Conservation (phyloP, 2,888 invertebrate species). For the Pomacea canaliculata region DNA sequence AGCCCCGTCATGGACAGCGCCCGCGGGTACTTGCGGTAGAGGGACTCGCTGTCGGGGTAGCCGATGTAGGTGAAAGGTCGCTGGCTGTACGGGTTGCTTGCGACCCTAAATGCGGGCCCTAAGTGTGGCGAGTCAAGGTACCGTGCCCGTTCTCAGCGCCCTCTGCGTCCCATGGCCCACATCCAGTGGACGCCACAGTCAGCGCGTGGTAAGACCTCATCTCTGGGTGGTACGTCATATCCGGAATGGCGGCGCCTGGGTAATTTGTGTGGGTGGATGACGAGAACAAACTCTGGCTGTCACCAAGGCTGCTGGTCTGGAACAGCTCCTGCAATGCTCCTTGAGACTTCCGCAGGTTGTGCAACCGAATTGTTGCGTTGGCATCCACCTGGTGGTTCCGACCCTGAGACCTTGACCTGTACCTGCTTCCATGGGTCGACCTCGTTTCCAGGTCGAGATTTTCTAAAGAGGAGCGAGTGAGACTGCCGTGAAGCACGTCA, state of each 20-base stretch:
- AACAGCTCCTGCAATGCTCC: constrained; percentile 55
- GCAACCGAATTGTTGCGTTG: constrained; percentile 59
- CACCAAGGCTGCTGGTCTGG: constrained; percentile 41
- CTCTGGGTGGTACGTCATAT: background rate
- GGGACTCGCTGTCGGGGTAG: constrained; percentile 56
- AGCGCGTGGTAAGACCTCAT: background rate
- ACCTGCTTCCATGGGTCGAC: background rate
- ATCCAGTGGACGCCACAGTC: background rate
- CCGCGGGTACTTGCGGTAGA: constrained; percentile 25
- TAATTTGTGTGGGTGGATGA: constrained; percentile 1
- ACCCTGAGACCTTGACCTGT: constrained; percentile 42
- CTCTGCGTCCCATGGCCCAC: background rate
- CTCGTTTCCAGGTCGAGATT: constrained; percentile 32
- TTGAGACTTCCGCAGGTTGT: constrained; percentile 52
- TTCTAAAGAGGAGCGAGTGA: constrained; percentile 30
- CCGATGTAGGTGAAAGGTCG: constrained; percentile 12
- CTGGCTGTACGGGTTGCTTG: constrained; percentile 12
- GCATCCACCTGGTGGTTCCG: constrained; percentile 46
- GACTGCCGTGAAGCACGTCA: background rate
- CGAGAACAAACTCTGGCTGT: background rate
- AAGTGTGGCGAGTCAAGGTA: background rate
- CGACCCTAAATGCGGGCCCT: background rate
- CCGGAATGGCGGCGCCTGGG: background rate
- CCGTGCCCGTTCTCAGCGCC: constrained; percentile 12
- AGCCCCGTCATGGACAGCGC: constrained; percentile 28